Base-by-base conservation (phyloP, 2,888 invertebrate genomes). In the Drosophila prostipennis region DNA sequence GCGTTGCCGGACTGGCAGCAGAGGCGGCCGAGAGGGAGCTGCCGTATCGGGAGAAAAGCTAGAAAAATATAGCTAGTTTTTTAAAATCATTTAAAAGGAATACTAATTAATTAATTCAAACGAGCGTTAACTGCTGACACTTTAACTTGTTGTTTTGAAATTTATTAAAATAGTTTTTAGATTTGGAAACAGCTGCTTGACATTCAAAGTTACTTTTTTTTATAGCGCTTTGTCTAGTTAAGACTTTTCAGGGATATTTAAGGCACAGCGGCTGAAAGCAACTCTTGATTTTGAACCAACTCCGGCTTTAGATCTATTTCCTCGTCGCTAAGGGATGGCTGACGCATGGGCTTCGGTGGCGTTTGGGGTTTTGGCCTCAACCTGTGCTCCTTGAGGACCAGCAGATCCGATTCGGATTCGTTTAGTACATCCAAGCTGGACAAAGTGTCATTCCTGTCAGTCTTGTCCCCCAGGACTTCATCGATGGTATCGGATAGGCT, bases 281-380 rank as follows among this genome's bases (percentile, higher is more conserved):
- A 32, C 45, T 7, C 5, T 13, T 26, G 46, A 37, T 59, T 37
- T 16, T 4, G 26, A 26, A 34, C 11, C 13, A 34, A 10, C 5
- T 32, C 13, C 16, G 16, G 13, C 29, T 37, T 32, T 0, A 16
- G 10, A 16, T 63, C 63, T 6, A 39, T 23, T 10, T 23, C n/a
- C n/a, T 34, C 10, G 16, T 10, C 2, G 3, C 10, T 0, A 3
- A 16, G 11, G 4, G 14, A 10, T 13, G 19, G 10, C 16, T 14
- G n/a, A 10, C 40, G 16, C 34, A 36, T 42, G 16, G 69, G 51
- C 29, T 69, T 59, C 7, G 69, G 69, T 16, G 72, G 26, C 16
- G 32, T 26, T 43, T 26, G 11, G 8, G 56, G 36, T 11, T 37
- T 34, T 4, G 42, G 13, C 5, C 14, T 16, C 2, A 13, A 6